Conservation (phyloP, 2,888 invertebrate genomes). For the Callosobruchus maculatus region DNA sequence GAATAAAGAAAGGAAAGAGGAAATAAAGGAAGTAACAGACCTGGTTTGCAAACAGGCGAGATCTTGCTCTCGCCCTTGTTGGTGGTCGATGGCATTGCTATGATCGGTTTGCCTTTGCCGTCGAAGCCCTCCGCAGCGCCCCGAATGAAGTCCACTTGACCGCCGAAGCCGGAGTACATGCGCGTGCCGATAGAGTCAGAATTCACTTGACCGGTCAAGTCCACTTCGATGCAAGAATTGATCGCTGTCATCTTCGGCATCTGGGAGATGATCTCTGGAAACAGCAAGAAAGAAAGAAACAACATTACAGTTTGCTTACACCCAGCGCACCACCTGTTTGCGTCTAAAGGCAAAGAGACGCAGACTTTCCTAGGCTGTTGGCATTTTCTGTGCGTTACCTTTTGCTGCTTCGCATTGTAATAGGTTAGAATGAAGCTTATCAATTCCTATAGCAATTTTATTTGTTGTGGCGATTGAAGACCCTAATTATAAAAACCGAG, state of each 20-base stretch:
- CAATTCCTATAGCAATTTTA: too few relatives aligned
- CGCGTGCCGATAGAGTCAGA: conserved; percentile 89
- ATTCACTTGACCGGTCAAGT: conserved; percentile 89
- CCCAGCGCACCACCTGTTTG: too few relatives aligned
- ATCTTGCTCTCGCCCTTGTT: conserved; percentile 82
- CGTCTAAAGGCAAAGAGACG: too few relatives aligned
- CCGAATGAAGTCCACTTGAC: conserved; percentile 91
- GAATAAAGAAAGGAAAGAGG: too few relatives aligned
- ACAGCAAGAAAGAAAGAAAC: too few relatives aligned
- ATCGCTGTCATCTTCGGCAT: conserved; percentile 94
- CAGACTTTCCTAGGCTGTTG: too few relatives aligned
- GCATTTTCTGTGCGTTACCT: too few relatives aligned
- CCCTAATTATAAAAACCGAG: too few relatives aligned
- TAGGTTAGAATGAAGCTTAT: too few relatives aligned
- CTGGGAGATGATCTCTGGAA: conserved; percentile 68
- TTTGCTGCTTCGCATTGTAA: too few relatives aligned
- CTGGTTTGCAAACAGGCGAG: conserved; percentile 73
- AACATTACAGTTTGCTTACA: too few relatives aligned
- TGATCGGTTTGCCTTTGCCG: conserved; percentile 86
- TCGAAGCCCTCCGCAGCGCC: conserved; percentile 84
- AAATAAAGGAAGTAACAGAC: conserved; percentile 49
- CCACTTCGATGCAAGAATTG: conserved; percentile 93
- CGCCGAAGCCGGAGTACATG: conserved; percentile 83
- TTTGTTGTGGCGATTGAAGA: too few relatives aligned
- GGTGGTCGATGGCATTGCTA: conserved; percentile 80